These are phyloP conservation scores for Propsilocerus akamusi DNA, from an alignment of 1,140 invertebrate genomes.

Conservation along the genomic window DNA sequence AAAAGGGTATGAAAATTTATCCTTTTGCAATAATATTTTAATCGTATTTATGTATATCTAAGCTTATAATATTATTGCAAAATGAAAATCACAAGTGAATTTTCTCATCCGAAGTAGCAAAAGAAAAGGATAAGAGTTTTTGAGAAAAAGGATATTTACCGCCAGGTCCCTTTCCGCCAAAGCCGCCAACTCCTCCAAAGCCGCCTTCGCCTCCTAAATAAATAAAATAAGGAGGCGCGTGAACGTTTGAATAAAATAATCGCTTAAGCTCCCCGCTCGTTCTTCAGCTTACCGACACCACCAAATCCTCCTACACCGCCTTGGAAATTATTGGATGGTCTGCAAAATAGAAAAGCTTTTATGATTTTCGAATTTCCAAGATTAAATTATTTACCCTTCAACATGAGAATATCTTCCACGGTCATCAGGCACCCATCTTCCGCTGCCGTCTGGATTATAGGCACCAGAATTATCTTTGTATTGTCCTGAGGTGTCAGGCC, in stretches of 20 bases:
- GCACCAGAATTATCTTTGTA: neutral
- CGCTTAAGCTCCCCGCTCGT: neutral
- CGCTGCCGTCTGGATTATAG: neutral
- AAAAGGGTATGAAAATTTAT: too few species aligned
- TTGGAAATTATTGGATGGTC: neutral
- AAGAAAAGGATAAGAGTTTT: too few species aligned
- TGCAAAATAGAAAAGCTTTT: neutral
- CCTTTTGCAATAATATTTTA: too few species aligned
- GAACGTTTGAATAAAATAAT: neutral
- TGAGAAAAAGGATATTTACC: too few species aligned
- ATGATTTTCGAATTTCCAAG: too few species aligned
- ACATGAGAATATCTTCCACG: neutral
- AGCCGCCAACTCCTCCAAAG: neutral
- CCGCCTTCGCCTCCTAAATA: neutral
- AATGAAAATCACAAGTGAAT: too few species aligned
- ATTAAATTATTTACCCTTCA: neutral
- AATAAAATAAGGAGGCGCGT: too few species aligned
- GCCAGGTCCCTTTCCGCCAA: neutral
- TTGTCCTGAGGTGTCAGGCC: neutral
- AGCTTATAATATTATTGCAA: too few species aligned
- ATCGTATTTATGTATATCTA: too few species aligned
- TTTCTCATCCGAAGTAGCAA: too few species aligned
- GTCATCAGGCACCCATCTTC: neutral
- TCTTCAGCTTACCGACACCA: too few species aligned
- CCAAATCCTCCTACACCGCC: too few species aligned